These are phyloP conservation scores for Struthio camelus DNA, from an alignment of 2,113 vertebrate species.

Conservation along the genomic window DNA sequence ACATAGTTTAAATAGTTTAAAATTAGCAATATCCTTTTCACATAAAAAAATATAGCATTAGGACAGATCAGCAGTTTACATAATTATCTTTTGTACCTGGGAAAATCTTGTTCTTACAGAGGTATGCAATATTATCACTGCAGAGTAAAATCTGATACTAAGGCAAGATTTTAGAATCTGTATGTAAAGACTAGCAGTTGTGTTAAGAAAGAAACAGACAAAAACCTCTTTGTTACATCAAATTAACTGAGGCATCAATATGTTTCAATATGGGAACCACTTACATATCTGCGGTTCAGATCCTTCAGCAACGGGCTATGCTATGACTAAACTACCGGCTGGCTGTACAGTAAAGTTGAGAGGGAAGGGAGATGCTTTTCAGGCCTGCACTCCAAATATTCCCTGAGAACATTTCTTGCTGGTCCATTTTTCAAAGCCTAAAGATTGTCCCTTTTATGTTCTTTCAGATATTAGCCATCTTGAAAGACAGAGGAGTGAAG, in stretches of 20 bases:
- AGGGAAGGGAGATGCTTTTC: not conserved
- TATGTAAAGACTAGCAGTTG: not conserved
- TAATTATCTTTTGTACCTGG: not conserved
- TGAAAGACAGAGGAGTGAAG: not conserved
- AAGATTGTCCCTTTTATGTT: not conserved
- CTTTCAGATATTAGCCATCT: not conserved
- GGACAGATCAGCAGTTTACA: not conserved
- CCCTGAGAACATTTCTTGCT: not conserved
- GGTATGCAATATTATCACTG: not conserved
- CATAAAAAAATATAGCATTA: not conserved
- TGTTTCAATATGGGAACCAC: not conserved
- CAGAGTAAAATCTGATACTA: not conserved
- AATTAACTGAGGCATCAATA: not conserved
- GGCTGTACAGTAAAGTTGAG: not conserved
- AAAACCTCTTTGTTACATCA: not conserved
- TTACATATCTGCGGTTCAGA: not conserved
- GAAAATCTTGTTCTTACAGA: not conserved
- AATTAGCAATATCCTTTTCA: not conserved
- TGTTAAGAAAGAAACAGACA: not conserved
- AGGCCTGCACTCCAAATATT: not conserved
- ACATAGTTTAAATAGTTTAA: not conserved
- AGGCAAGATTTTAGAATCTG: not conserved
- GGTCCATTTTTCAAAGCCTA: not conserved
- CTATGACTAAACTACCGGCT: not conserved
- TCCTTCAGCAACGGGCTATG: not conserved